These are phyloP conservation scores for Amazona finschi DNA, from an alignment of 2,797 vertebrate genomes.

Conservation along the genomic window DNA sequence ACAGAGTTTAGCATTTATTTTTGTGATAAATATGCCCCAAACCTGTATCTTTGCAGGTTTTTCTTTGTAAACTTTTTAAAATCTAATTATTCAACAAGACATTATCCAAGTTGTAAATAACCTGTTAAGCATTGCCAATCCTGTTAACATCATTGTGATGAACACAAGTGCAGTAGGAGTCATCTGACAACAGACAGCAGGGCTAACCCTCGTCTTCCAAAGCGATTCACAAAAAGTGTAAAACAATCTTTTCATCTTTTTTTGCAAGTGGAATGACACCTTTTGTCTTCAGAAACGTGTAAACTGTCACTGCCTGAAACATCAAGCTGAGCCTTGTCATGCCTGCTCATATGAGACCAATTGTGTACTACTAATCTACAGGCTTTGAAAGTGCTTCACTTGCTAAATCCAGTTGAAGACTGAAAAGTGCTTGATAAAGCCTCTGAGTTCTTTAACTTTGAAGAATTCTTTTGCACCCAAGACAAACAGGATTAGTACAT, in stretches of 20 bases:
- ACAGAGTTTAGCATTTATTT: background rate
- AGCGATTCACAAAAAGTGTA: background rate
- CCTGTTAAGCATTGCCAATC: background rate
- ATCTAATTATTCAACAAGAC: background rate
- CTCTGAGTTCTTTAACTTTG: constrained; percentile 16
- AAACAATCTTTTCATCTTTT: background rate
- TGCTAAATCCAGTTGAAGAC: constrained; percentile 43
- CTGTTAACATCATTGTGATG: background rate
- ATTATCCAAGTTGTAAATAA: background rate
- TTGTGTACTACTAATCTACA: constrained; percentile 51
- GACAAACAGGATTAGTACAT: constrained; percentile 32
- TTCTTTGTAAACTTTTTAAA: background rate
- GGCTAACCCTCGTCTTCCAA: background rate
- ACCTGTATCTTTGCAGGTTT: background rate
- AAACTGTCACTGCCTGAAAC: constrained; percentile 31
- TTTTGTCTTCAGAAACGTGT: constrained; percentile 49
- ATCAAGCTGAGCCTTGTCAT: constrained; percentile 8
- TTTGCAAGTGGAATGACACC: constrained; percentile 6
- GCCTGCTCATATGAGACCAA: background rate
- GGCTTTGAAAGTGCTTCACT: constrained; percentile 26
- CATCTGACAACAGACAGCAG: background rate
- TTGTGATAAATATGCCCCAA: background rate
- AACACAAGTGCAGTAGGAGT: background rate
- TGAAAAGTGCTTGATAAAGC: constrained; percentile 45
- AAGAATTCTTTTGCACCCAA: constrained; percentile 13